Evolutionary conservation across 2,888 invertebrate species (phyloP).

Genomic region (Hydrotaea diabolus): DNA sequence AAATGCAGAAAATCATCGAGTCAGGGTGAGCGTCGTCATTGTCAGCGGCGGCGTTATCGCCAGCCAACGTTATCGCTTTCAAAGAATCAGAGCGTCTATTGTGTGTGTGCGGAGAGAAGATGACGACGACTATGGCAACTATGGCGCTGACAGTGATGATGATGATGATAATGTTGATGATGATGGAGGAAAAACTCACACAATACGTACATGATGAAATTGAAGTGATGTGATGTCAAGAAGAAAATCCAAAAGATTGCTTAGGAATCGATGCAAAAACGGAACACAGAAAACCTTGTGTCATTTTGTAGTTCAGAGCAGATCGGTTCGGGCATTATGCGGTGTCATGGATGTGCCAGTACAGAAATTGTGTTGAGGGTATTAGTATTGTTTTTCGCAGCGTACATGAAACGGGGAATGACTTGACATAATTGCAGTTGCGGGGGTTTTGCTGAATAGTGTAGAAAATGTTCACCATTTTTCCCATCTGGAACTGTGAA

Average conservation of each 20-base stretch:
- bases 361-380: background rate
- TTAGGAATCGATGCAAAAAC: background rate
- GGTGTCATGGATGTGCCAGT: background rate
- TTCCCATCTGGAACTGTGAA: too few relatives aligned
- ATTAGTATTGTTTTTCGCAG: background rate
- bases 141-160: background rate
- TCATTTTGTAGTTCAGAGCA: slow-evolving; percentile 19
- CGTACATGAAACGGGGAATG: background rate
- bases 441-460: background rate
- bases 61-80: slow-evolving; percentile 7
- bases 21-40: slow-evolving; percentile 12
- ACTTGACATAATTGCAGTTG: slow-evolving; percentile 18
- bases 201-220: background rate
- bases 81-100: slow-evolving; percentile 16
- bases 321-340: background rate
- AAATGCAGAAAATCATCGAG: slow-evolving; percentile 34
- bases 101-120: background rate
- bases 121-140: background rate
- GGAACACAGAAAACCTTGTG: background rate
- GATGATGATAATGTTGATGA: background rate
- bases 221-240: slow-evolving; percentile 12
- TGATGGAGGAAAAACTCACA: background rate
- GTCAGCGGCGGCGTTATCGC: slow-evolving; percentile 9
- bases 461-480: too few relatives aligned
- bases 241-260: slow-evolving; percentile 10